Conservation (phyloP, 2,888 invertebrate species). For the Lepidonotus clava region DNA sequence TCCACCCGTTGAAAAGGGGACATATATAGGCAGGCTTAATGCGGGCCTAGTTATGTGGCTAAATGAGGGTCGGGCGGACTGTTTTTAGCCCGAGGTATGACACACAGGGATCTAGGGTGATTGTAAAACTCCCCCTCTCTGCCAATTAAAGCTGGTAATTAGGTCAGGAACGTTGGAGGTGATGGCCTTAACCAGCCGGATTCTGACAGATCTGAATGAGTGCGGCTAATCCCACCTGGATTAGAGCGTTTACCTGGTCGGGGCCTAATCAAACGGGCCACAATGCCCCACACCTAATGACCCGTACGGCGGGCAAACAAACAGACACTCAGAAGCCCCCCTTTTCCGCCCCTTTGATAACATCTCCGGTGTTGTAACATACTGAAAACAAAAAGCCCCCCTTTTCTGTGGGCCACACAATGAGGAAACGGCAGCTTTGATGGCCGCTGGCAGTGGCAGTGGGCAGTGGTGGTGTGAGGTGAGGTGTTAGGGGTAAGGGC, state of each 20-base stretch:
- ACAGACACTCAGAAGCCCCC: not conserved
- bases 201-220: not conserved
- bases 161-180: not conserved
- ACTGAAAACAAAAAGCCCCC: not conserved
- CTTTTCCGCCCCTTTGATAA: slow-evolving; percentile 5
- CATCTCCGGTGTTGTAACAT: not conserved
- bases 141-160: not conserved
- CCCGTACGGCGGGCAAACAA: not conserved
- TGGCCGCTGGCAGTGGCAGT: not conserved
- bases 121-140: too few species aligned
- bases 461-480: not conserved
- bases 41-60: too few species aligned
- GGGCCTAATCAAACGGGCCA: slow-evolving; percentile 2
- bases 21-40: too few species aligned
- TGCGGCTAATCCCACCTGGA: not conserved
- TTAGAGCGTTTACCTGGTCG: slow-evolving; percentile 6
- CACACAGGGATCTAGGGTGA: slow-evolving; percentile 1
- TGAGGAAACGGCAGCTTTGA: not conserved
- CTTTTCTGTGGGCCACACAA: not conserved
- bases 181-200: not conserved
- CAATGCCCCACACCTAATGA: slow-evolving; percentile 1
- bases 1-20: too few species aligned
- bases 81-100: too few species aligned
- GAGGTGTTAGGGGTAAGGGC: not conserved
- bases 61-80: too few species aligned